phyloP scores from a whole-genome alignment of 2,797 vertebrate genomes.

The Cossypha polioptera region DNA sequence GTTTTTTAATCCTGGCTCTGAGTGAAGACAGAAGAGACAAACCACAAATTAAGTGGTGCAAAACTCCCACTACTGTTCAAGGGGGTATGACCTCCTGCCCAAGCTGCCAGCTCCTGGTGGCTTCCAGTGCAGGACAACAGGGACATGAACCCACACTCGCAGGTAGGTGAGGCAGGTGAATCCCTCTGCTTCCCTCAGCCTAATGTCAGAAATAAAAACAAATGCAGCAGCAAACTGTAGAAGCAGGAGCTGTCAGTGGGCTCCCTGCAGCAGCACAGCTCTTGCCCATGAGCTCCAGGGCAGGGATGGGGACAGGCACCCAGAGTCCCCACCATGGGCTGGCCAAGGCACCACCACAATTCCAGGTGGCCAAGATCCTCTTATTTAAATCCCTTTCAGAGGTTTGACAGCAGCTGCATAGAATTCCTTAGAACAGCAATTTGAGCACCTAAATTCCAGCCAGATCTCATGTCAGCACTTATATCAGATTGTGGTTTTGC shows the following conservation, averaged over 20 bases:
- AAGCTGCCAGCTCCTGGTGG: neutral
- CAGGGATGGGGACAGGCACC: accelerated
- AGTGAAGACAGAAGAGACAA: no score
- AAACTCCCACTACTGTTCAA: neutral
- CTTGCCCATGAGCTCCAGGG: neutral
- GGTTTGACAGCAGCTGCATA: accelerated
- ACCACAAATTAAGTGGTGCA: no score
- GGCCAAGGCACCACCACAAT: neutral
- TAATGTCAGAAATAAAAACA: neutral
- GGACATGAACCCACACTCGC: neutral
- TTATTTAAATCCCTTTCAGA: neutral
- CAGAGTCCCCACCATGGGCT: accelerated
- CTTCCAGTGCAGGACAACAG: neutral
- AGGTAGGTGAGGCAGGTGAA: accelerated
- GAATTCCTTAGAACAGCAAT: neutral
- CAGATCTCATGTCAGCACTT: neutral
- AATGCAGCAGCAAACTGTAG: accelerated
- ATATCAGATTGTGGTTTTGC: neutral
- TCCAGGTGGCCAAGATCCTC: neutral
- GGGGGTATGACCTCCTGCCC: accelerated
- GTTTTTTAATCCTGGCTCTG: no score
- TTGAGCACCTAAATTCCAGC: neutral
- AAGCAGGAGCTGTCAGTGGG: neutral
- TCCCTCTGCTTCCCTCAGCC: neutral
- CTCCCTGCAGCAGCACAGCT: neutral